These are phyloP conservation scores for Pomacea maculata DNA, from an alignment of 1,140 invertebrate species.

Conservation along the genomic window DNA sequence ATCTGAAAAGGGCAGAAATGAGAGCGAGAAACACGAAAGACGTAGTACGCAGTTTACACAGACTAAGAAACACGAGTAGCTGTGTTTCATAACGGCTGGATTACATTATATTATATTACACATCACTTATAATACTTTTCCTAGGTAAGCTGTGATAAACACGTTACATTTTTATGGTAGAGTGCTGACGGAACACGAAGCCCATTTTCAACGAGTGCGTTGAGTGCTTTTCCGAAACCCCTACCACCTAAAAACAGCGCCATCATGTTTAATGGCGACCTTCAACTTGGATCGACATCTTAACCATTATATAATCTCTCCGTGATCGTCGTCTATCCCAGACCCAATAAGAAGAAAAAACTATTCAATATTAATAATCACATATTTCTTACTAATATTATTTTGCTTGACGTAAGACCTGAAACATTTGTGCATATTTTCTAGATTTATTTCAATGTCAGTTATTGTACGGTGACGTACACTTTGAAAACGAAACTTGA, in stretches of 20 bases:
- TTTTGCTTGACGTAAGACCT: too few species aligned
- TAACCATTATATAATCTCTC: too few species aligned
- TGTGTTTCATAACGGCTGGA: constrained; percentile 4
- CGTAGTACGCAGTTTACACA: too few species aligned
- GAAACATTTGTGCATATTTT: not conserved
- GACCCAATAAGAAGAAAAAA: too few species aligned
- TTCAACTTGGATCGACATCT: not conserved
- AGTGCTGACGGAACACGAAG: constrained; percentile 29
- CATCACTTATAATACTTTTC: not conserved
- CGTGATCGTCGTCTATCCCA: too few species aligned
- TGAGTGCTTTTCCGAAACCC: constrained; percentile 17
- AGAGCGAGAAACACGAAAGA: too few species aligned
- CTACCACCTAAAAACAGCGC: constrained; percentile 22
- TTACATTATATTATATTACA: not conserved
- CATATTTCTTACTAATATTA: too few species aligned
- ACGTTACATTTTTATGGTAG: constrained; percentile 48
- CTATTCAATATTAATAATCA: too few species aligned
- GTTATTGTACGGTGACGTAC: not conserved
- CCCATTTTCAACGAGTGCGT: constrained; percentile 15
- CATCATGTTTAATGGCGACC: constrained; percentile 21
- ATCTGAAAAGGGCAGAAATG: too few species aligned
- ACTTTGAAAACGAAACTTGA: not conserved
- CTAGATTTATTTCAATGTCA: not conserved
- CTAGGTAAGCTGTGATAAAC: not conserved
- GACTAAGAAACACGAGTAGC: not conserved